Base-by-base conservation (phyloP, 2,797 vertebrate genomes). In the Melanotaenia boesemani region DNA sequence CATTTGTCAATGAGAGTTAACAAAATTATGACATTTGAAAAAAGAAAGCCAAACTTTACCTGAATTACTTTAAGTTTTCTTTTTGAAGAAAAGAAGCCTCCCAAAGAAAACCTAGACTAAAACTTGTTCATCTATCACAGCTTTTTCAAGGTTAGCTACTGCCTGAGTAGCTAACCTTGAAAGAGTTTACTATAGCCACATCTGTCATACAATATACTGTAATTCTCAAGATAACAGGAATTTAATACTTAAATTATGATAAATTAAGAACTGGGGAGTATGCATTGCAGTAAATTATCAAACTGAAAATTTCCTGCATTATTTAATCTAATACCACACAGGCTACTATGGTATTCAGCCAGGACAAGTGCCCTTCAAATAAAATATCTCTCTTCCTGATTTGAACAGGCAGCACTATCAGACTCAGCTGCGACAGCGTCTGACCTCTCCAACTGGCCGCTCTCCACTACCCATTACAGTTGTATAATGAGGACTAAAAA, bases 331-430 rank as follows among this genome's bases (percentile, higher is more conserved):
- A 82, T 63, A 11, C 44, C 50, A 86, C 83, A 78, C 74, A 67
- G 89, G 60, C 78, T 70, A 76, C 69, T 52, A 12, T 84, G 77
- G 65, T 88, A 30, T 70, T 65, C 60, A n/a, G 81, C 79, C 77
- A 84, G 82, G 79, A 86, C 70, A 67, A 86, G 76, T 72, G 84
- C 77, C 90, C 84, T 90, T 91, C 88, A 86, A 67, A 85, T 48
- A 28, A 80, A 76, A 80, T 36, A 32, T 72, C 73, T 57, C 26
- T 69, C 54, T 76, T 84, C 87, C 87, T 82, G 74, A 77, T 77
- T 72, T 76, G 67, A 64, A 80, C 74, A 78, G 81, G 72, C 74
- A 60, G 37, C 58, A 68, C 78, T 82, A 72, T 85, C 74, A 70
- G 80, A 76, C 84, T 85, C 80, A 83, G 81, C 84, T 83, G 86